Percentiles rank a stretch among this genome's conserved stretches.
These are phyloP conservation scores for Drosophila mettleri DNA, from an alignment of 2,888 invertebrate species.

Conservation along the genomic window DNA sequence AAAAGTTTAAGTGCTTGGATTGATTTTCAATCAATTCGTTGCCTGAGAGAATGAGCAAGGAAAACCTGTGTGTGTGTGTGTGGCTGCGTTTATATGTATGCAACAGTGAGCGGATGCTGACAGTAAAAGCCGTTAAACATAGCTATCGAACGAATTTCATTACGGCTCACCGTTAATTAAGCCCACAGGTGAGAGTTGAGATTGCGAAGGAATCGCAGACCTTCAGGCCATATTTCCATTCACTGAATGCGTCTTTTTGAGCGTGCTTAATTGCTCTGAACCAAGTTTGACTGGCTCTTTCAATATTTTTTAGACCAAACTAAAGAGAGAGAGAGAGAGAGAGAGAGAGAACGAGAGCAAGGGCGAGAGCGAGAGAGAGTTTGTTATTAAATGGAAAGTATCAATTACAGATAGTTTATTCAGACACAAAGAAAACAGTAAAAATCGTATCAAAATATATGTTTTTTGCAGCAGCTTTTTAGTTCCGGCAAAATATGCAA, in stretches of 20 bases:
- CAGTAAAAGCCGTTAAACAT: slow-evolving; percentile 48
- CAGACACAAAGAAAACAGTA: not conserved
- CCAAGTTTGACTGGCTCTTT: slow-evolving; percentile 34
- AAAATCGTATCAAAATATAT: too few relatives aligned
- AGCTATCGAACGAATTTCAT: slow-evolving; percentile 33
- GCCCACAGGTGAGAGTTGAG: slow-evolving; percentile 13
- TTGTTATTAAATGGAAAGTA: not conserved
- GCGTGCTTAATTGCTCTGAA: slow-evolving; percentile 52
- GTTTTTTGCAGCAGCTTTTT: too few relatives aligned
- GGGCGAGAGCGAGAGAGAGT: too few relatives aligned
- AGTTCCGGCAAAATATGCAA: too few relatives aligned
- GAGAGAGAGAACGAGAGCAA: not conserved
- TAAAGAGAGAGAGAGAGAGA: not conserved
- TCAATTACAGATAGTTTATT: not conserved
- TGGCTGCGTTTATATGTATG: slow-evolving; percentile 7
- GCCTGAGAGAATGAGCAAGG: slow-evolving; percentile 11
- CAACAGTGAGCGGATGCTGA: slow-evolving; percentile 9
- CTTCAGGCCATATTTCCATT: slow-evolving; percentile 16
- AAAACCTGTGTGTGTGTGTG: slow-evolving; percentile 6
- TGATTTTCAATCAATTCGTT: slow-evolving; percentile 73
- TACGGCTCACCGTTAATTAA: slow-evolving; percentile 50
- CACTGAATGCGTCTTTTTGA: slow-evolving; percentile 34
- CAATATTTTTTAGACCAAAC: not conserved
- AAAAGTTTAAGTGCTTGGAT: slow-evolving; percentile 73
- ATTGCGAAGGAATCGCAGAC: slow-evolving; percentile 4